Conservation (phyloP, 2,888 invertebrate species). For the Harpalus rubripes region DNA sequence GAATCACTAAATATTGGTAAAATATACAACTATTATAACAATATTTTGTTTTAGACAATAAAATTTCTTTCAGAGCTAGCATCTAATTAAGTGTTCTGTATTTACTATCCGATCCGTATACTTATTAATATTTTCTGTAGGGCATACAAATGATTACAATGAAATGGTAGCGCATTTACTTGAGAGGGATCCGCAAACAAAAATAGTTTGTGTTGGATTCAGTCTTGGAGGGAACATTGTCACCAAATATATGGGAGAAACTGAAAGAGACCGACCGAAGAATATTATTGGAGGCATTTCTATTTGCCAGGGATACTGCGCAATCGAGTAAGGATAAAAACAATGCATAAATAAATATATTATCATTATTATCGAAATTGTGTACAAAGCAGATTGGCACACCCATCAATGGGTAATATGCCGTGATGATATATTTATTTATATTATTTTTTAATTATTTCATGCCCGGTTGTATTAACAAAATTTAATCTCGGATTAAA, state of each 20-base stretch:
- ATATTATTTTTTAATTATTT: too few relatives aligned
- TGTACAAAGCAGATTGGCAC: too few relatives aligned
- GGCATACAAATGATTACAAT: constrained; percentile 93
- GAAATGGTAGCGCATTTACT: constrained; percentile 89
- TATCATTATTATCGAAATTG: too few relatives aligned
- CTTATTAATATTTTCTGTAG: constrained; percentile 77
- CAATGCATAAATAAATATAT: background rate
- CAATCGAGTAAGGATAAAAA: constrained; percentile 86
- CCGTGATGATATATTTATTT: too few relatives aligned
- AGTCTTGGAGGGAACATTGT: constrained; percentile 96
- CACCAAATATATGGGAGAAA: constrained; percentile 94
- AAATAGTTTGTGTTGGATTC: constrained; percentile 92
- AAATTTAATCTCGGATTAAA: too few relatives aligned
- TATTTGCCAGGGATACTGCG: constrained; percentile 96
- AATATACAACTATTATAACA: background rate
- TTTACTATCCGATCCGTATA: background rate
- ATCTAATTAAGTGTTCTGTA: background rate
- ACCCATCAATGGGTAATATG: too few relatives aligned
- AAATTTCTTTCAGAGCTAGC: constrained; percentile 18
- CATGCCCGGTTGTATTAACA: too few relatives aligned
- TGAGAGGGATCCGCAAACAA: constrained; percentile 86
- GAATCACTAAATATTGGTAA: constrained; percentile 7
- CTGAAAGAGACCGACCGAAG: constrained; percentile 80
- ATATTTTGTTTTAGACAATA: background rate
- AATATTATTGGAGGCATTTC: constrained; percentile 94